These are phyloP conservation scores for Ophioninae sp. DNA, from an alignment of 2,888 invertebrate species.

Conservation along the genomic window DNA sequence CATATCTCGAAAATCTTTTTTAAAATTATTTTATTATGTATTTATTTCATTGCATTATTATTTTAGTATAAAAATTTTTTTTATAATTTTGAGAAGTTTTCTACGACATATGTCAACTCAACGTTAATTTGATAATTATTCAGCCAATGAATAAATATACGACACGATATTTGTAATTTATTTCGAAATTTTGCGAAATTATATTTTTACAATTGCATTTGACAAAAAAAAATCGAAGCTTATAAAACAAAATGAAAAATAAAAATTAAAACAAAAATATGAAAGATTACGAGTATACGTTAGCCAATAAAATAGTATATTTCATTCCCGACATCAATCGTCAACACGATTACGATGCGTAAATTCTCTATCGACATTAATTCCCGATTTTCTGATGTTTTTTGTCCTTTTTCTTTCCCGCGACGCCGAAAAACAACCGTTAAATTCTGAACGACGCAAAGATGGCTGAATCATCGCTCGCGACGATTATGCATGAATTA, in stretches of 20 bases:
- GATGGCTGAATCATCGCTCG: conserved; percentile 49
- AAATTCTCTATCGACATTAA: conserved; percentile 40
- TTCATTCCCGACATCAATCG: conserved; percentile 29
- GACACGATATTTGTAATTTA: not conserved
- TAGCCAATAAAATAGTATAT: not conserved
- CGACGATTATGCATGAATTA: conserved; percentile 47
- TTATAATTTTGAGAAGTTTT: too few relatives aligned
- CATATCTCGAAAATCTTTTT: too few relatives aligned
- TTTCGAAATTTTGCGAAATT: not conserved
- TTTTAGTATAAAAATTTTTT: too few relatives aligned
- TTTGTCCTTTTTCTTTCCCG: conserved; percentile 8
- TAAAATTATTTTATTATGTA: too few relatives aligned
- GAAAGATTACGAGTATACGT: conserved; percentile 18
- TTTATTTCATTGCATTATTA: too few relatives aligned
- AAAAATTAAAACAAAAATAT: not conserved
- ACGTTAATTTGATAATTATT: not conserved
- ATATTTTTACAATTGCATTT: too few relatives aligned
- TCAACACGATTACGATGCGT: conserved; percentile 11
- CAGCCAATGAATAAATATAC: not conserved
- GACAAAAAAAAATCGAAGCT: too few relatives aligned
- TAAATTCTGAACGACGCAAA: conserved; percentile 33
- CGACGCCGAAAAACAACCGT: conserved; percentile 39
- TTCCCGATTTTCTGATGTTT: conserved; percentile 29
- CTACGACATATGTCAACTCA: too few relatives aligned
- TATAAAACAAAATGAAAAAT: not conserved